Percentiles rank a stretch among this genome's conserved stretches.
These are phyloP conservation scores for Hemibagrus wyckioides DNA, from an alignment of 2,113 vertebrate species.

Conservation along the genomic window DNA sequence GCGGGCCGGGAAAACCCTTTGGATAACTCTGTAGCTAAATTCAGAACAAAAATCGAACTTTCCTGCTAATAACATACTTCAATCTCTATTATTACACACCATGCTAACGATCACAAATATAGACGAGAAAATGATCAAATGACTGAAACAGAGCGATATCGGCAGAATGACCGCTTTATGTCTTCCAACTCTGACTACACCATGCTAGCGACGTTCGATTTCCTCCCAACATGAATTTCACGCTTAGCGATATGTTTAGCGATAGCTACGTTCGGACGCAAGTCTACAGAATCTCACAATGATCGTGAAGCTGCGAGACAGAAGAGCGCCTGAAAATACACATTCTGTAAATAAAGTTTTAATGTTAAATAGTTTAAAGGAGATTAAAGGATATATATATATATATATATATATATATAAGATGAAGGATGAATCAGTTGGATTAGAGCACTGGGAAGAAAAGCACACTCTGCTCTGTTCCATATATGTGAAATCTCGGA, in stretches of 20 bases:
- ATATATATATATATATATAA: too few relatives aligned
- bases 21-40: not conserved
- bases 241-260: not conserved
- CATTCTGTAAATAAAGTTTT: not conserved
- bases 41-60: not conserved
- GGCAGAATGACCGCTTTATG: not conserved
- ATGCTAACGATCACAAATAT: not conserved
- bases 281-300: not conserved
- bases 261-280: not conserved
- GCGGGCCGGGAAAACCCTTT: not conserved
- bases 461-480: not conserved
- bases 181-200: not conserved
- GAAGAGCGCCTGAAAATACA: not conserved
- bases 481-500: not conserved
- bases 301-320: not conserved
- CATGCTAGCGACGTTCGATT: not conserved
- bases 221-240: not conserved
- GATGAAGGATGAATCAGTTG: not conserved
- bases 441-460: not conserved
- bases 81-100: not conserved
- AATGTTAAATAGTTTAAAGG: not conserved
- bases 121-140: not conserved
- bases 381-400: too few relatives aligned
- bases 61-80: not conserved
- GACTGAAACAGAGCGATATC: not conserved